phyloP scores from a whole-genome alignment of 2,113 vertebrate species.

The Catagonus wagneri region DNA sequence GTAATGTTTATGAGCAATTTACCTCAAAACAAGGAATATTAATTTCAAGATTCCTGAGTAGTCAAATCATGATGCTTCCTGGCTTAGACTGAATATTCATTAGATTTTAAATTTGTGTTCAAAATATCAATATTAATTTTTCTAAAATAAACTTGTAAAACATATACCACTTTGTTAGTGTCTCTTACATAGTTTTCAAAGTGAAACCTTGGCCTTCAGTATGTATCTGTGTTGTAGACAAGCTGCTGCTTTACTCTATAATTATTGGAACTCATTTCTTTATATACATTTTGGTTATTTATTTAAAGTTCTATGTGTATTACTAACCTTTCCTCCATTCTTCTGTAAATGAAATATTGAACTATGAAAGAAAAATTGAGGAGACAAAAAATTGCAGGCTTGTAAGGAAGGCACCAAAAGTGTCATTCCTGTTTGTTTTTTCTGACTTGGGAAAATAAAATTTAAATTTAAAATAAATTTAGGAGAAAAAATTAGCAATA shows the following conservation, averaged over 20 bases:
- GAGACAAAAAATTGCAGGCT: not conserved
- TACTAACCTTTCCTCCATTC: conserved; percentile 5
- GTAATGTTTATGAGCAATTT: conserved; percentile 12
- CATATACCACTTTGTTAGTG: not conserved
- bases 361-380: conserved; percentile 21
- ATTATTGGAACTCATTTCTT: conserved; percentile 13
- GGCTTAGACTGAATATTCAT: not conserved
- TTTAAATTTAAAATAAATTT: not conserved
- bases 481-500: not conserved
- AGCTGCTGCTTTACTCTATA: not conserved
- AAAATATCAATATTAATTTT: conserved; percentile 39
- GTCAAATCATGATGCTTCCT: not conserved
- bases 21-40: not conserved
- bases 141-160: not conserved
- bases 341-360: conserved; percentile 2
- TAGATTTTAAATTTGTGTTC: conserved; percentile 43
- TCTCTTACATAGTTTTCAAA: conserved; percentile 20
- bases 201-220: not conserved
- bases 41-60: not conserved
- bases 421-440: not conserved
- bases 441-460: not conserved
- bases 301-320: not conserved
- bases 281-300: conserved; percentile 9
- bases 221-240: not conserved
- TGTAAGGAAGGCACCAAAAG: not conserved